Conservation (phyloP, 1,140 invertebrate species). For the Trichoplusia ni region DNA sequence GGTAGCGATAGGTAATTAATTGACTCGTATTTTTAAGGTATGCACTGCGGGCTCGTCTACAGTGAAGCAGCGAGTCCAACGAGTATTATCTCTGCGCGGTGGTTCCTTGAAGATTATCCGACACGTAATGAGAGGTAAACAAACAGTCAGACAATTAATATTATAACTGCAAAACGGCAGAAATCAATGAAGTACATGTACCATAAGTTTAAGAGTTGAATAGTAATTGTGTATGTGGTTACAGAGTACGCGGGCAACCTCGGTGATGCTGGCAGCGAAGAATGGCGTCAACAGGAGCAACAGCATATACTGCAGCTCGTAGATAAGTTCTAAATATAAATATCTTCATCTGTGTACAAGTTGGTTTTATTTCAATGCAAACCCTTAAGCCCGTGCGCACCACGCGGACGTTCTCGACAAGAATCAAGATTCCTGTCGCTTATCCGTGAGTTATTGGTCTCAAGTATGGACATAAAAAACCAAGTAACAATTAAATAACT, state of each 20-base stretch:
- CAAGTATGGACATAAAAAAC: too few species aligned
- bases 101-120: constrained; percentile 97
- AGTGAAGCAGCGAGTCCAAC: constrained; percentile 93
- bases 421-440: too few species aligned
- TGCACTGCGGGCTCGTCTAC: constrained; percentile 89
- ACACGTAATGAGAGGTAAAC: constrained; percentile 93
- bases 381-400: too few species aligned
- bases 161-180: too few species aligned
- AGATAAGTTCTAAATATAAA: constrained; percentile 90
- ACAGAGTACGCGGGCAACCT: constrained; percentile 97
- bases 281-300: constrained; percentile 93
- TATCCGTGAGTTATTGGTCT: too few species aligned
- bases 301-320: constrained; percentile 95
- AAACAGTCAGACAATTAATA: neutral
- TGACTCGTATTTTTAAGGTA: constrained; percentile 51
- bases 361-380: neutral
- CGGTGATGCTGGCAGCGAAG: constrained; percentile 91
- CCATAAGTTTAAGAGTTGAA: neutral
- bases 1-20: too few species aligned
- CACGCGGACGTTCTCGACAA: too few species aligned
- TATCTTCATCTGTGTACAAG: neutral
- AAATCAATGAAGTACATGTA: too few species aligned
- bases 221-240: constrained; percentile 39
- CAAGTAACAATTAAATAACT: constrained; percentile 38
- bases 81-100: constrained; percentile 94